These are phyloP conservation scores for Procambarus virginalis DNA, from an alignment of 1,140 invertebrate species.

Conservation along the genomic window DNA sequence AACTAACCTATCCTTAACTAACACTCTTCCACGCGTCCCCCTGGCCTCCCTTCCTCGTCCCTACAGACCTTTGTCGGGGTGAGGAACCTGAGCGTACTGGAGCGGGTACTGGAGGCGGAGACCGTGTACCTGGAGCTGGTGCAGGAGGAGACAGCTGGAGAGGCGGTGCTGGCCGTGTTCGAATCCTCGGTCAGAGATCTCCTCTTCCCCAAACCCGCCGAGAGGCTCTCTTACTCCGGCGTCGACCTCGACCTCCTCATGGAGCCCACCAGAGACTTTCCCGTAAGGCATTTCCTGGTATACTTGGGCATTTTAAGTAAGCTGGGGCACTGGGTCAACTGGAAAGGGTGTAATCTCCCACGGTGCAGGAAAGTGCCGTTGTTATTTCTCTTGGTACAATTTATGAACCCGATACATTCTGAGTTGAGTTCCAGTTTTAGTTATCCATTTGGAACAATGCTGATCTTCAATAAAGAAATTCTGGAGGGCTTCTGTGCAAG, in stretches of 20 bases:
- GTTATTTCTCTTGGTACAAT: too few species aligned
- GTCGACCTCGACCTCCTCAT: slow-evolving; percentile 67
- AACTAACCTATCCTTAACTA: too few species aligned
- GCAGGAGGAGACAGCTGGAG: slow-evolving; percentile 67
- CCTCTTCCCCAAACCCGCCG: slow-evolving; percentile 57
- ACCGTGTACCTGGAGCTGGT: slow-evolving; percentile 68
- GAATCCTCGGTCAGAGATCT: slow-evolving; percentile 67
- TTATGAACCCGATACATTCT: too few species aligned
- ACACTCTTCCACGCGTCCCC: too few species aligned
- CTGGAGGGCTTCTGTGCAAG: too few species aligned
- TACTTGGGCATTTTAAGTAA: not conserved
- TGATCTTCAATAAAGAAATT: too few species aligned
- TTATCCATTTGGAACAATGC: too few species aligned
- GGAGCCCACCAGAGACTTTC: slow-evolving; percentile 69
- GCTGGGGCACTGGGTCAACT: not conserved
- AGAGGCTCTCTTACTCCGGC: slow-evolving; percentile 66
- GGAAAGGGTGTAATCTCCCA: too few species aligned
- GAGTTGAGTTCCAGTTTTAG: too few species aligned
- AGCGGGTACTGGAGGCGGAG: slow-evolving; percentile 64
- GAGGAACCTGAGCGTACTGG: slow-evolving; percentile 63
- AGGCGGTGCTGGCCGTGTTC: slow-evolving; percentile 68
- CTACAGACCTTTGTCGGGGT: slow-evolving; percentile 67
- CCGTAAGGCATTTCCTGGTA: slow-evolving; percentile 18
- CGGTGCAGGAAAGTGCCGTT: too few species aligned
- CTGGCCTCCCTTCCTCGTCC: too few species aligned